Evolutionary conservation across 2,113 vertebrate species (phyloP).

Genomic region (Atrichornis clamosus): DNA sequence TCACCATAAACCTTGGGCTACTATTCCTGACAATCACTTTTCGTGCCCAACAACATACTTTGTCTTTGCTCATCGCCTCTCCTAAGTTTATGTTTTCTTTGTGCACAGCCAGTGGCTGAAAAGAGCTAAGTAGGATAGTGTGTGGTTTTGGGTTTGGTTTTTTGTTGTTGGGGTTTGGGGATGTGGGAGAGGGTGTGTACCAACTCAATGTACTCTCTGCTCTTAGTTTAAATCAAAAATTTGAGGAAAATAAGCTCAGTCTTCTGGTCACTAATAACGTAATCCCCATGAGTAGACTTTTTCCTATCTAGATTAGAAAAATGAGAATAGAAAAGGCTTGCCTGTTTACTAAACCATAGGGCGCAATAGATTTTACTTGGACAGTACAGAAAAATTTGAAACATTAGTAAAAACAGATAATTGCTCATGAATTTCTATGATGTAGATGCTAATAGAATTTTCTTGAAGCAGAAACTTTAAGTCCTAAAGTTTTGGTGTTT

Average conservation of each 20-base stretch:
- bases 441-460: neutral
- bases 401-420: neutral
- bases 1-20: neutral
- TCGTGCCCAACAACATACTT: neutral
- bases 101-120: neutral
- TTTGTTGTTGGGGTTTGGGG: neutral
- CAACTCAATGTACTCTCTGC: rapidly evolving
- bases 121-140: neutral
- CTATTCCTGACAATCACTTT: neutral
- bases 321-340: neutral
- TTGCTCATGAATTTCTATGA: neutral
- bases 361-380: neutral
- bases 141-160: rapidly evolving
- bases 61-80: neutral
- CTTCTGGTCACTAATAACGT: neutral
- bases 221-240: neutral
- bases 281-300: neutral
- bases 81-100: neutral
- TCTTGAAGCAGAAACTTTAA: neutral
- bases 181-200: rapidly evolving
- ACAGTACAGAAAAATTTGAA: neutral
- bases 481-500: neutral
- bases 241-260: neutral
- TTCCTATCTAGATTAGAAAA: neutral
- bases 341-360: neutral